phyloP scores from a whole-genome alignment of 2,113 vertebrate species.

The Corythaeola cristata region DNA sequence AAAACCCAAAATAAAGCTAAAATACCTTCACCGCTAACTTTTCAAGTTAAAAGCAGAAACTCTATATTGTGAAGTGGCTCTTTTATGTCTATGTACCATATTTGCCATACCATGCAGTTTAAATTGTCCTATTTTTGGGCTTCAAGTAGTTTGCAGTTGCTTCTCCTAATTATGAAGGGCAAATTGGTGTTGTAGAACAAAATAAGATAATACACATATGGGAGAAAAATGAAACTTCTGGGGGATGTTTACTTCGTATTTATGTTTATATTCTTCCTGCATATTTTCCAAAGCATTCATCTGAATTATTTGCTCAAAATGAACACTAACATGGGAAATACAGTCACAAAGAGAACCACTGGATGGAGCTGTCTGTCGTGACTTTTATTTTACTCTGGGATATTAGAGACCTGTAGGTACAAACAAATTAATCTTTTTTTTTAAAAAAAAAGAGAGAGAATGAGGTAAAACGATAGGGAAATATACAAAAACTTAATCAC shows the following conservation, averaged over 20 bases:
- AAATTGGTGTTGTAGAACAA: background rate
- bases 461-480: background rate
- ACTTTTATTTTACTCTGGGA: background rate
- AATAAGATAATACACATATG: background rate
- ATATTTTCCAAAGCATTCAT: background rate
- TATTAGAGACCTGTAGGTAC: background rate
- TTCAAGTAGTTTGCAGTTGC: background rate
- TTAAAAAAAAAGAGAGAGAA: too few species aligned
- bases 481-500: background rate
- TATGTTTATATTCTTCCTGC: background rate
- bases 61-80: background rate
- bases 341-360: slow-evolving; percentile 10
- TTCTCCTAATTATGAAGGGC: background rate
- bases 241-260: background rate
- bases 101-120: background rate
- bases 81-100: background rate
- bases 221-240: background rate
- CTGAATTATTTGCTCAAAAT: background rate
- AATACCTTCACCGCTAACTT: slow-evolving; percentile 37
- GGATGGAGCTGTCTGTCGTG: slow-evolving; percentile 50
- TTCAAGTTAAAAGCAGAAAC: slow-evolving; percentile 43
- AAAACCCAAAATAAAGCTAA: slow-evolving; percentile 40
- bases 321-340: background rate
- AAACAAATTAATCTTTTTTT: background rate
- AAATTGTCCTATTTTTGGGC: background rate